phyloP scores from a whole-genome alignment of 2,797 vertebrate species.

The Gymnoscopelus braueri region DNA sequence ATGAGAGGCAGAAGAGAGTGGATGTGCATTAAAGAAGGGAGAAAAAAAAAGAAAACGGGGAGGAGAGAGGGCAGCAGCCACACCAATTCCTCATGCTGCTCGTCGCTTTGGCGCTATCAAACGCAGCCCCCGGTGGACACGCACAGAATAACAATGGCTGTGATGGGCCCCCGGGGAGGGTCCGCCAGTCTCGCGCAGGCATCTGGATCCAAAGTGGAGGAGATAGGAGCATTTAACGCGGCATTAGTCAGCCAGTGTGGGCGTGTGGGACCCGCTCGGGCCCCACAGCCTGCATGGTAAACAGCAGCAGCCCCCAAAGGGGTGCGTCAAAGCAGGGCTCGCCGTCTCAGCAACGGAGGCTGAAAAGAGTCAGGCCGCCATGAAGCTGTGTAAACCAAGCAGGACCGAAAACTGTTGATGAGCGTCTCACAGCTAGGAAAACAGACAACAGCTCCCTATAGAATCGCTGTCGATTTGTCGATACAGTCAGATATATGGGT shows the following conservation, averaged over 20 bases:
- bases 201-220: conserved; percentile 31
- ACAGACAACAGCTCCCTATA: not conserved
- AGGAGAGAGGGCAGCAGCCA: too few relatives aligned
- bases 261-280: conserved; percentile 8
- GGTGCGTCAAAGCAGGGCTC: not conserved
- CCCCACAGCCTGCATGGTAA: not conserved
- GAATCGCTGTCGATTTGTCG: not conserved
- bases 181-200: conserved; percentile 43
- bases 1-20: too few relatives aligned
- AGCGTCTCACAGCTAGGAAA: conserved; percentile 4
- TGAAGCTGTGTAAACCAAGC: conserved; percentile 30
- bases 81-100: not conserved
- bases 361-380: conserved; percentile 4
- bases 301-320: conserved; percentile 9
- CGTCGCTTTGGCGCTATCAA: not conserved
- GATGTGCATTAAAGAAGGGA: too few relatives aligned
- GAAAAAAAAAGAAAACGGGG: too few relatives aligned
- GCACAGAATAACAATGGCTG: conserved; percentile 5
- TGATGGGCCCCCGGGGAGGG: not conserved
- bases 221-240: conserved; percentile 22
- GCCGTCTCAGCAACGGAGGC: conserved; percentile 13
- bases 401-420: conserved; percentile 11
- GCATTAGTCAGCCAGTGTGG: conserved; percentile 35
- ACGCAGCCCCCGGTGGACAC: not conserved
- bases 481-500: not conserved